Base-by-base conservation (phyloP, 2,888 invertebrate genomes). In the Netelia melanura region DNA sequence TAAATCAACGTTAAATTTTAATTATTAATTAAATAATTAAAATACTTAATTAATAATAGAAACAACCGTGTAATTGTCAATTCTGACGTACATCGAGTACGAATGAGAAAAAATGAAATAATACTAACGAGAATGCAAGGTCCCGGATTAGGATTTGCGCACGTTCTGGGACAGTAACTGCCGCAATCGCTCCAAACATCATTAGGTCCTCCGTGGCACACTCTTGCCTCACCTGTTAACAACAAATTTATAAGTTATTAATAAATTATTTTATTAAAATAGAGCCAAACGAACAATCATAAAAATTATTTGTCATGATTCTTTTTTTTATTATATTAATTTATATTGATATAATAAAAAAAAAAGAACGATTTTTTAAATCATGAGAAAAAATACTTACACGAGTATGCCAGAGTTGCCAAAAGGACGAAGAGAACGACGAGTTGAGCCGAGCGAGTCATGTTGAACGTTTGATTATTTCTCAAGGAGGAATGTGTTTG, bases 141-240 rank as follows among this genome's bases (percentile, higher is more conserved):
- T 61, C 70, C n/a, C 14, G 30, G 48, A 3, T 48, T 3, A 3
- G 70, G 78, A 17, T 78, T 1, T 11, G 62, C 70, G n/a, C 78
- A 78, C 8, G 78, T 52, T 43, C 14, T 14, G 17, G 78, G 78
- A 21, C 78, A 78, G 0, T 23, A n/a, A 14, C 61, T 78, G 21
- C 78, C 78, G 38, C 78, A 78, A 30, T 52, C 2, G 30, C 70
- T 78, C 58, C 21, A 30, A 1, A 17, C 3, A 38, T 78, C 78
- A 10, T 70, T 11, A 52, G 68, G 61, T 8, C 61, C 48, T 10
- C 77, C 68, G 11, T 3, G 10, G 43, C 61, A 78, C n/a, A 5
- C 0, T 58, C 25, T 56, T 6, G 56, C 76, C 44, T 56, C 43
- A 21, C 17, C 17, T 77, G 23, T 17, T 9, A 21, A 58, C 9